Percentiles rank a stretch among this genome's conserved stretches.
phyloP scores from a whole-genome alignment of 1,140 invertebrate species.

The Orchestia grillus region DNA sequence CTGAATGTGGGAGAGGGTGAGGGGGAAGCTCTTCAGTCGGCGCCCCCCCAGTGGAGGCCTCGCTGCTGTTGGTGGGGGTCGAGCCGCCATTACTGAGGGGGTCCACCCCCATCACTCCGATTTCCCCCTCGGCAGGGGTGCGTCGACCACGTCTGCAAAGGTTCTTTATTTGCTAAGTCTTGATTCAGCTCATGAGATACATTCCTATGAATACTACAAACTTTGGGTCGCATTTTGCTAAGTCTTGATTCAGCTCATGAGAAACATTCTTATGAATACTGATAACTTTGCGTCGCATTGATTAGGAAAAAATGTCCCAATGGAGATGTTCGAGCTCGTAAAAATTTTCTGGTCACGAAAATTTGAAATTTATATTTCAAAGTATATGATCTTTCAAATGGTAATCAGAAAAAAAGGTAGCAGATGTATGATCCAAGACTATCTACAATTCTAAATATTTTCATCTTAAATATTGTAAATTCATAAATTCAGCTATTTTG shows the following conservation, averaged over 20 bases:
- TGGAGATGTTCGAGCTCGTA: too few relatives aligned
- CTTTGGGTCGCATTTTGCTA: background rate
- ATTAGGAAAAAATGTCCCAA: background rate
- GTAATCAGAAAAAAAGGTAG: too few relatives aligned
- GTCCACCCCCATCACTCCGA: background rate
- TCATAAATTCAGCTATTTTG: background rate
- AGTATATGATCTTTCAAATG: too few relatives aligned
- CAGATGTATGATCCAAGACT: background rate
- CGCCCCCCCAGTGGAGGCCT: slow-evolving; percentile 13
- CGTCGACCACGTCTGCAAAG: slow-evolving; percentile 10
- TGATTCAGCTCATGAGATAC: background rate
- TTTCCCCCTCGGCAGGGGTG: slow-evolving; percentile 9
- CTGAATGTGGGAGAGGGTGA: background rate
- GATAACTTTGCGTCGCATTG: background rate
- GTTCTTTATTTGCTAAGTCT: background rate
- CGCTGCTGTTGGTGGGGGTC: slow-evolving; percentile 17
- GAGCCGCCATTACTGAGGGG: slow-evolving; percentile 12
- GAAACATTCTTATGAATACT: too few relatives aligned
- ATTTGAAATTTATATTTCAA: too few relatives aligned
- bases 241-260: background rate
- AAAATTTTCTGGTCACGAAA: too few relatives aligned
- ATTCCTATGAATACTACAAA: too few relatives aligned
- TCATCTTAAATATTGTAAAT: background rate
- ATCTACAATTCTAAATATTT: background rate
- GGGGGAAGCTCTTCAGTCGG: slow-evolving; percentile 18